Evolutionary conservation across 2,888 invertebrate species (phyloP), one percentile per base, ranked within the genome.

Genomic region (Tupiocoris notatus): DNA sequence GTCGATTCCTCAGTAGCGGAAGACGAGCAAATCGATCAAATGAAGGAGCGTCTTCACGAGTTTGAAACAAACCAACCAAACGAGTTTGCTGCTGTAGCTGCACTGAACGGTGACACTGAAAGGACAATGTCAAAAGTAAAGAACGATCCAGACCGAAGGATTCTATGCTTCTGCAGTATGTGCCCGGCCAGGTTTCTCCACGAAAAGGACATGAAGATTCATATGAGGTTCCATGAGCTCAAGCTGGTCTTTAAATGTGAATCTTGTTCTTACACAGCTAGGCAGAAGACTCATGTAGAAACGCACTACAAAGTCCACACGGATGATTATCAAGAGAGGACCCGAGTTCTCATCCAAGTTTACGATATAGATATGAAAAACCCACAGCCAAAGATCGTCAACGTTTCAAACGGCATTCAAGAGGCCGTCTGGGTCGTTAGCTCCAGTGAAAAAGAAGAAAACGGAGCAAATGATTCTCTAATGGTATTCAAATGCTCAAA

Each of bases 131-230:
- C 17, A 0, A 23, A 68, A 56, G 79, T 79, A 21, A 80, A 81
- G 70, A 77, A 80, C n/a, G 76, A 83, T n/a, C 75, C 79, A 2
- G 79, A 80, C 21, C 83, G 84, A 56, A 84, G 84, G 75, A 80
- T 86, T 3, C 83, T 93, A 75, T 89, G 89, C 81, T 93, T 92
- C 82, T 95, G 95, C 83, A 87, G 88, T 77, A 89, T 91, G 80
- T 95, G 95, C 83, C 95, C 95, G 0, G 93, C 94, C 0, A 88
- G 94, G 82, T 95, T 90, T 84, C 88, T 93, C 78, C 89, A 89
- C 80, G 90, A 90, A 79, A 88, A 88, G 81, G 94, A 95, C 83
- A 85, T 92, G 75, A 87, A 87, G 76, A 89, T 89, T 77, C 95
- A 95, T 82, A 85, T 89, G 78, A 87, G 89, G 79, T 91, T 90